Conservation (phyloP, 2,888 invertebrate species). For the Dorcus parallelipipedus region DNA sequence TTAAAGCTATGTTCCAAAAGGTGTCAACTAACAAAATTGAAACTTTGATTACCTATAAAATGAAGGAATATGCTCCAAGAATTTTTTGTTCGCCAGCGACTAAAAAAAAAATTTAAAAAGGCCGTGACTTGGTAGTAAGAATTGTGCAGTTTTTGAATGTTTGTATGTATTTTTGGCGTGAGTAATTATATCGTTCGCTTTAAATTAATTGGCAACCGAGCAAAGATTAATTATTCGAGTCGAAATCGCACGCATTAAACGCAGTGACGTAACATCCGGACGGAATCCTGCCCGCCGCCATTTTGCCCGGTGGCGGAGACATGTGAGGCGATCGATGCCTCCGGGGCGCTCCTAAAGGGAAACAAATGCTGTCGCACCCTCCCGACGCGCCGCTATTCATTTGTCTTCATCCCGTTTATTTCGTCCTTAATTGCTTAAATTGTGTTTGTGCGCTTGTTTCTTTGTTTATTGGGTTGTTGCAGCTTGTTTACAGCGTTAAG, state of each 20-base stretch:
- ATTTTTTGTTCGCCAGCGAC: no score
- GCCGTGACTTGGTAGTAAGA: no score
- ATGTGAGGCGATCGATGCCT: constrained; percentile 45
- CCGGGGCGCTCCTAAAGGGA: constrained; percentile 32
- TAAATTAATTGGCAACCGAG: no score
- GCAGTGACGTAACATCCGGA: constrained; percentile 26
- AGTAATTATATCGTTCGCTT: no score
- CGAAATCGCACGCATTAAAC: not conserved
- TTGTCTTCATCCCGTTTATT: constrained; percentile 35
- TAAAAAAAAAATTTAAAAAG: no score
- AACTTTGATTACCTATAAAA: no score
- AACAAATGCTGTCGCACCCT: constrained; percentile 35
- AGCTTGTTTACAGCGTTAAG: constrained; percentile 11
- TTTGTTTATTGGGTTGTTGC: constrained; percentile 19
- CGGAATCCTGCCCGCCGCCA: constrained; percentile 36
- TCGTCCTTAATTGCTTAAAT: constrained; percentile 28
- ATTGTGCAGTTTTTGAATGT: no score
- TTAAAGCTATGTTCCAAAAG: no score
- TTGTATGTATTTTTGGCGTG: no score
- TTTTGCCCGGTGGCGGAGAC: constrained; percentile 48
- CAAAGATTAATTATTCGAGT: no score
- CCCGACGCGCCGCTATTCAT: constrained; percentile 34
- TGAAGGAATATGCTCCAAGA: no score
- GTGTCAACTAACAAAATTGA: no score
- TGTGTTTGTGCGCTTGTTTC: constrained; percentile 21